Base-by-base conservation (phyloP, 2,797 vertebrate species). In the Microctenopoma steveboyesi region DNA sequence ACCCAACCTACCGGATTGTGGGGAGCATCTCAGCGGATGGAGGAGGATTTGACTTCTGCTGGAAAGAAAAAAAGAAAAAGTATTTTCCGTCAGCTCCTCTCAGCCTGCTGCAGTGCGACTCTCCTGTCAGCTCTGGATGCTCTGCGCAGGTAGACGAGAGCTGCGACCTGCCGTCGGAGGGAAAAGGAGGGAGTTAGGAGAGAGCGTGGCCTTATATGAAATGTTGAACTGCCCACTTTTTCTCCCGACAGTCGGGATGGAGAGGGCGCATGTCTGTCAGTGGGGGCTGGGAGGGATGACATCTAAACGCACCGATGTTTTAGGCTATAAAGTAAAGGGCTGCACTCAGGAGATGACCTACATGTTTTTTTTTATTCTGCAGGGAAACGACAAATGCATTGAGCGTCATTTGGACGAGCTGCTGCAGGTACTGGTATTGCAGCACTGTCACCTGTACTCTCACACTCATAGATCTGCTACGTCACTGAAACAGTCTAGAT, bases 51-150 rank as follows among this genome's bases (percentile, higher is more conserved):
- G 67, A 69, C 74, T 46, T 18, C 45, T n/a, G 52, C 40, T 79
- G 42, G 68, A 16, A 54, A 74, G 69, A 76, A 33, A 33, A 33
- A 7, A 33, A 33, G 7, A 33, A 33, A 33, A 33, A 33, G 5
- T 83, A n/a, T 63, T 83, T 64, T 70, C 74, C 72, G 61, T 65
- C 59, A 50, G 76, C 87, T 82, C 11, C 70, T 51, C 62, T 76
- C 66, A 25, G 74, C 71, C 54, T 92, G 88, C 88, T 92, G 92
- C 92, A 93, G 84, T 94, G 92, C 89, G 90, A 47, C 91, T 89
- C 78, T 88, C 74, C 83, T 22, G 78, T 35, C 14, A 7, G 37
- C 50, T 78, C 54, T 55, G 70, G 88, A 72, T 81, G 82, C 83
- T 84, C 54, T 82, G 79, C 70, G 77, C 90, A 91, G 88, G 85